Evolutionary conservation across 1,140 invertebrate genomes (phyloP), one percentile per base, ranked within the genome.

Genomic region (Platyscapa corneri): DNA sequence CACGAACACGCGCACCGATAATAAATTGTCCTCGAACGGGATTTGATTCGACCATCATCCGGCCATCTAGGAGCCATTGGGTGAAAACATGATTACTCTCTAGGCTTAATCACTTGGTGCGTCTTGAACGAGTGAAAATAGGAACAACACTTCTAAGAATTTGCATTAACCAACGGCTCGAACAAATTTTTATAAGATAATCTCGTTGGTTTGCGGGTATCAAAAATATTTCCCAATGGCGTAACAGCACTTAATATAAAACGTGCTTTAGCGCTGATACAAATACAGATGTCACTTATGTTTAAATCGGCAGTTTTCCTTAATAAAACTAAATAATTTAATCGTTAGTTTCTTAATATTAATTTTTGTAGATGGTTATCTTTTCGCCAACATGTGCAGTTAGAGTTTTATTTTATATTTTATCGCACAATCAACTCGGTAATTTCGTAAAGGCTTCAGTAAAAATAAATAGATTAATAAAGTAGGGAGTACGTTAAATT

Each of bases 31-130:
- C 37, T 67, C 37, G 39, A 18, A 39, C 65, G 53, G 60, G 78
- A 70, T 82, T 82, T 82, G 79, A 72, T n/a, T n/a, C 65, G 79
- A 82, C 6, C 42, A 46, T 12, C 42, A 82, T 70, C n/a, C 46
- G 32, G 53, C 67, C 37, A n/a, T 46, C 2, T n/a, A 7, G 46
- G 1, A 18, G 65, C n/a, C 46, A 67, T 82, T 34, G 65, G 23
- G 20, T 0, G 42, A 70, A 82, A 70, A 82, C 27, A 42, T 82
- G n/a, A 1, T 70, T 53, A 72, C 65, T 72, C 72, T 82, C 65
- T 49, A 80, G 18, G 42, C 42, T 16, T n/a, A 60, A 12, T 80
- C 23, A 14, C 67, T 70, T 37, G 30, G 70, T 20, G 10, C 27
- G 37, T 74, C 70, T 37, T 27, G 64, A 14, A 67, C 8, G 46